Evolutionary conservation across 2,888 invertebrate genomes (phyloP), one percentile per base, ranked within the genome.

Genomic region (Subacronicta megacephala): DNA sequence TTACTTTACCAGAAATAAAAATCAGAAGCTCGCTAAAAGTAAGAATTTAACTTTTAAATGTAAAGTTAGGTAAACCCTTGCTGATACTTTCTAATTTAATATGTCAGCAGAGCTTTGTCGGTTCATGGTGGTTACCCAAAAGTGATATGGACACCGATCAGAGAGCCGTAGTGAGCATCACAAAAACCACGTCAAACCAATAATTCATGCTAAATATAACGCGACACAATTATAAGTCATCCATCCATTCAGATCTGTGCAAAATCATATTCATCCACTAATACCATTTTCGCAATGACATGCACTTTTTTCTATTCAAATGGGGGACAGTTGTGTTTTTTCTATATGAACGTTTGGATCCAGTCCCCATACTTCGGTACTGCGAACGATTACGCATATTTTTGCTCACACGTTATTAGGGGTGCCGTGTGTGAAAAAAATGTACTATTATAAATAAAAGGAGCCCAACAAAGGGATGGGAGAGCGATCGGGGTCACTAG

Each of bases 401-500:
- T 93, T 90, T 81, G 90, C 92, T 92, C 89, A 87, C 85, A 92
- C 84, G 83, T 89, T 92, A 92, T 92, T 92, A 92, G 92, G 93
- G 93, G 94, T 93, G 90, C 85, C 83, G 89, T 92, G 91, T 93
- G 90, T 92, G 93, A 92, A 93, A 94, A 93, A 94, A 94, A 90
- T 89, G 81, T 90, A 90, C 90, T 91, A 93, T 93, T 93, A 93
- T 93, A 93, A 94, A 94, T 92, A 93, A 92, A 87, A 91, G 91
- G 82, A 88, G 80, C 82, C 75, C 78, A 87, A 94, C 93, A 94
- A 94, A 90, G 89, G 92, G 92, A 93, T 93, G 92, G 87, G 85
- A 91, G 92, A 93, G 85, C 88, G 93, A 94, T 94, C 93, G 92
- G 94, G 94, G 94, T 94, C 94, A 94, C 93, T 93, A 93, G 93